Evolutionary conservation across 2,113 vertebrate genomes (phyloP), one percentile per base, ranked within the genome.

Genomic region (Tachysurus vachellii): DNA sequence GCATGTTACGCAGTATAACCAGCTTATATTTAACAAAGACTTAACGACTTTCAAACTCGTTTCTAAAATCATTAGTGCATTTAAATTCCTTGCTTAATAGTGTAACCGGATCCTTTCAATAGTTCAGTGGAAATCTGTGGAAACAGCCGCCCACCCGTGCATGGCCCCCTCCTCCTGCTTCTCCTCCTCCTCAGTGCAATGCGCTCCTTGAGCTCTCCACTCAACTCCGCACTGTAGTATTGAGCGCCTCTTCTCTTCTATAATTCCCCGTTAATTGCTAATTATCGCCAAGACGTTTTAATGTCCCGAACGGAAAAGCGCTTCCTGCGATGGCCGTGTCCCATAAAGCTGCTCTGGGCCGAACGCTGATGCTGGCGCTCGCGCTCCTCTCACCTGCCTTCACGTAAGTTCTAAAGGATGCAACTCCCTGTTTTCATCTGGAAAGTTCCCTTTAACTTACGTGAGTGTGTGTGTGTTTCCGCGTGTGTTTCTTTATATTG

Each of bases 331-430:
- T 96, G 95, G 95, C 94, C 93, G 92, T 92, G 93, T 87, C 94
- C 89, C 90, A 93, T 89, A 94, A 91, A 94, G 92, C 93, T 91
- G 92, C 93, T 92, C 94, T 94, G 95, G 94, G 94, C 91, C 92
- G 93, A 93, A 92, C 95, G 93, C 90, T 95, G 94, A 95, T 96
- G 94, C 92, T 95, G 92, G 93, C 94, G 89, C 92, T 94, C 79
- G 93, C 94, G 57, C 92, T 96, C 90, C 89, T 96, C 94, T 95
- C 94, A 96, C 95, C 95, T 95, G 95, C 93, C 17, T 92, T 94
- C 91, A 95, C 93, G 95, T 96, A 95, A 96, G 95, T 96, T 91
- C 85, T 91, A 28, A 83, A 71, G 50, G 70, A 75, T 85, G 75
- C 64, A 64, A 21, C 64, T 62, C 88, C 88, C 47, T 89, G 64